Percentiles rank a stretch among this genome's conserved stretches.
Evolutionary conservation across 2,797 vertebrate genomes (phyloP).

Genomic region (Microctenopoma steveboyesi): DNA sequence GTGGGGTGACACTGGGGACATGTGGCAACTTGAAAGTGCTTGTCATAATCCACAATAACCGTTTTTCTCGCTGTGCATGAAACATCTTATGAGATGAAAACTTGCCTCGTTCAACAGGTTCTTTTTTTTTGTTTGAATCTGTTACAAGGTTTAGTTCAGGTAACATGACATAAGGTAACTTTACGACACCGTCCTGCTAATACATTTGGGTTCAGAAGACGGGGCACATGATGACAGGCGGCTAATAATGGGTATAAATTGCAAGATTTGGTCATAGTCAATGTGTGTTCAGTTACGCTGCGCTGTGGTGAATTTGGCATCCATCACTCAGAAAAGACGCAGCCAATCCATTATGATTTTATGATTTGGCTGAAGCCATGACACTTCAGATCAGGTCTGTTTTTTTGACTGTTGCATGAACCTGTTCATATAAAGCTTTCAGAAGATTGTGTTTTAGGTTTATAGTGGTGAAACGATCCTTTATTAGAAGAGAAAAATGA

Average conservation of each 20-base stretch:
- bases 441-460: neutral
- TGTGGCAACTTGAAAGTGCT: constrained; percentile 17
- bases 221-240: neutral
- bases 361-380: too few species aligned
- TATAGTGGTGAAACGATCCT: too few species aligned
- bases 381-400: neutral
- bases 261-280: too few species aligned
- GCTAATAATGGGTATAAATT: too few species aligned
- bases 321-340: too few species aligned
- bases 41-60: neutral
- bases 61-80: neutral
- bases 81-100: neutral
- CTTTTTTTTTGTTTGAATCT: neutral
- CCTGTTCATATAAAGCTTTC: neutral
- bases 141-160: neutral
- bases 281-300: neutral
- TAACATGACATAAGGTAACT: neutral
- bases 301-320: neutral
- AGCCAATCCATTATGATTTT: too few species aligned
- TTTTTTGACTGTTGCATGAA: neutral
- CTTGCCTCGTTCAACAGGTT: constrained; percentile 1
- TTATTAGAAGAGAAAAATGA: neutral
- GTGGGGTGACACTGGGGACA: neutral
- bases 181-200: neutral
- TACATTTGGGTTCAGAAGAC: neutral